A percentile compares a stretch with the other conserved stretches of the same genome.
These are phyloP conservation scores for Calameuta idolon DNA, from an alignment of 2,888 invertebrate species.

Conservation along the genomic window DNA sequence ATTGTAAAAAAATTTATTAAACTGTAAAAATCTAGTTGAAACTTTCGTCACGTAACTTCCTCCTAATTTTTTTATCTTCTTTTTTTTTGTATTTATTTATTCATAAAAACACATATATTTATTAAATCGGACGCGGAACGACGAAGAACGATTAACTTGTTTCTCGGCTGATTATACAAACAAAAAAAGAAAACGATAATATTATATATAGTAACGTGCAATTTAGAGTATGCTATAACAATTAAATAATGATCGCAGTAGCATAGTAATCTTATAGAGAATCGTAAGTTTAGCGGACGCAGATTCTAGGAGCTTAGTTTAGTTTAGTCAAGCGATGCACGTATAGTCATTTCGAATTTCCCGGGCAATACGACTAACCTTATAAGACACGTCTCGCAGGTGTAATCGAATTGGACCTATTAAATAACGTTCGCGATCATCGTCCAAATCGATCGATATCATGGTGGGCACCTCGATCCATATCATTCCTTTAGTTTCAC, in stretches of 20 bases:
- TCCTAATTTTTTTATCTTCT: background rate
- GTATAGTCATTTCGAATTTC: background rate
- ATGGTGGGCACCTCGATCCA: background rate
- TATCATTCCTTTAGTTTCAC: background rate
- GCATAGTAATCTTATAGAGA: slow-evolving; percentile 11
- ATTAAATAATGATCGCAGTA: slow-evolving; percentile 17
- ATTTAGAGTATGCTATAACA: slow-evolving; percentile 10
- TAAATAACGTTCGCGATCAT: background rate
- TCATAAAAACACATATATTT: background rate
- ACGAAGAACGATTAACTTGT: background rate
- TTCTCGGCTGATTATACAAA: background rate
- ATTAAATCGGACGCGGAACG: background rate
- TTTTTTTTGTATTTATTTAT: background rate
- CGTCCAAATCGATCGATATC: background rate
- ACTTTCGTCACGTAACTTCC: background rate
- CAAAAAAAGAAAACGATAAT: background rate
- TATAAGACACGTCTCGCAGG: background rate
- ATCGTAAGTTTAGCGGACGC: slow-evolving; percentile 16
- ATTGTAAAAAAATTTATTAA: background rate
- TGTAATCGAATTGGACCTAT: background rate
- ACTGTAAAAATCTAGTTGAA: background rate
- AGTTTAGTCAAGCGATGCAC: background rate
- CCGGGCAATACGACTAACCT: background rate
- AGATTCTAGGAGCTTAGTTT: slow-evolving; percentile 9
- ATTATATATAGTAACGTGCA: slow-evolving; percentile 16